Evolutionary conservation across 2,113 vertebrate genomes (phyloP), one percentile per base, ranked within the genome.

Genomic region (Nothoprocta perdicaria): DNA sequence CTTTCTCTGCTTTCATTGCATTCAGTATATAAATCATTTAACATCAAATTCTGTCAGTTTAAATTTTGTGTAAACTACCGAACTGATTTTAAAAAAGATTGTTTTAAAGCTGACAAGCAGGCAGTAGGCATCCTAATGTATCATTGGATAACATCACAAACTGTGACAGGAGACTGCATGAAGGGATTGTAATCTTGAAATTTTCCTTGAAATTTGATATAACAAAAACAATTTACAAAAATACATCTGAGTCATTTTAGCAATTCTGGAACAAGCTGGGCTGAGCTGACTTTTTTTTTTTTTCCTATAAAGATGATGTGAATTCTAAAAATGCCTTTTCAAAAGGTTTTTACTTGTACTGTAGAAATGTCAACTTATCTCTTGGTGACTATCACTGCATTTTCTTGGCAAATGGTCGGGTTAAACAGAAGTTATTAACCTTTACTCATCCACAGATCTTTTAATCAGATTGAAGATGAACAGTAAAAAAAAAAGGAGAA

Each of bases 301-400:
- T 79, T 89, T 63, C 24, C 10, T 11, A 0, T 21, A 24, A 0
- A 57, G 26, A 91, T 48, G 5, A 29, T 26, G 17, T 48, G 22
- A 48, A 48, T 48, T 48, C 46, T 48, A 21, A 53, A 53, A 53
- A 53, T 26, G 23, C 22, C 21, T 52, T 52, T 53, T 27, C 23
- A 53, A 53, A 53, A 53, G 50, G 21, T 53, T 53, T 26, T 27
- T 26, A 52, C 15, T 62, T 65, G 26, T 43, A 9, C 4, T 46
- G 9, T 14, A 85, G 79, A 65, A 92, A 38, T 5, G 10, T n/a
- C 10, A 48, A 1, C 16, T 27, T 46, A 16, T 11, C 5, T 77
- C 38, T 78, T 2, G 5, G 23, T 53, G 35, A 52, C 0, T 1
- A 41, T 31, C 3, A 5, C 3, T 55, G 10, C 24, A 41, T 48